Percentiles rank a stretch among this genome's conserved stretches.
Evolutionary conservation across 2,888 invertebrate species (phyloP).

Genomic region (Diaphora mendica): DNA sequence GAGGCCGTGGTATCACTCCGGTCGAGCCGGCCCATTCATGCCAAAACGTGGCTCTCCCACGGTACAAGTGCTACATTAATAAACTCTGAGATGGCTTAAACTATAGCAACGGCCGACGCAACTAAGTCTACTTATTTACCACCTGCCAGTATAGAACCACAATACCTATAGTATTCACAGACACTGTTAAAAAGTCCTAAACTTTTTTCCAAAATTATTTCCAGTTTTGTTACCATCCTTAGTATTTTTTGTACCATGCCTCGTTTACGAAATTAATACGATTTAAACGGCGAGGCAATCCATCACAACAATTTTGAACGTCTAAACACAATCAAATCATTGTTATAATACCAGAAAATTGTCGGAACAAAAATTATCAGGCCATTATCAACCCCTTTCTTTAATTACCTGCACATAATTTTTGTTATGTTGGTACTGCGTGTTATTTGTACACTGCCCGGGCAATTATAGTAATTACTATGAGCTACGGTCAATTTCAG

Average conservation of each 20-base stretch:
- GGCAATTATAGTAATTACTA: conserved; percentile 79
- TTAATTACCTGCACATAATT: conserved; percentile 82
- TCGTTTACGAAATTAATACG: conserved; percentile 55
- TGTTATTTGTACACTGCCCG: conserved; percentile 70
- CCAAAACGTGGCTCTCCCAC: too few species aligned
- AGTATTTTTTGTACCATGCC: conserved; percentile 33
- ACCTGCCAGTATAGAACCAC: neutral
- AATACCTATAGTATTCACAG: conserved; percentile 10
- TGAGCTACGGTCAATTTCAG: conserved; percentile 71
- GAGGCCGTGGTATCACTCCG: too few species aligned
- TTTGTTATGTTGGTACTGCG: conserved; percentile 57
- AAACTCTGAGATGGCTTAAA: neutral
- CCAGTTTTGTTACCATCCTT: conserved; percentile 18
- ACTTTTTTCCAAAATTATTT: neutral
- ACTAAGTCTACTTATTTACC: neutral
- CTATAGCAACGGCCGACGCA: neutral
- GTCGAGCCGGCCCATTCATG: too few species aligned
- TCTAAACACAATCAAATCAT: conserved; percentile 75
- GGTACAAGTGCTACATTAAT: neutral
- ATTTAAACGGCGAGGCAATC: conserved; percentile 65
- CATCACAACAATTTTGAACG: conserved; percentile 70
- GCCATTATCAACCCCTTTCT: conserved; percentile 84
- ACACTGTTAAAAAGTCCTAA: neutral
- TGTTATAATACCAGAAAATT: conserved; percentile 81
- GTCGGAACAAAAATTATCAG: conserved; percentile 77